phyloP scores from a whole-genome alignment of 2,113 vertebrate genomes.

The Lonchura striata region DNA sequence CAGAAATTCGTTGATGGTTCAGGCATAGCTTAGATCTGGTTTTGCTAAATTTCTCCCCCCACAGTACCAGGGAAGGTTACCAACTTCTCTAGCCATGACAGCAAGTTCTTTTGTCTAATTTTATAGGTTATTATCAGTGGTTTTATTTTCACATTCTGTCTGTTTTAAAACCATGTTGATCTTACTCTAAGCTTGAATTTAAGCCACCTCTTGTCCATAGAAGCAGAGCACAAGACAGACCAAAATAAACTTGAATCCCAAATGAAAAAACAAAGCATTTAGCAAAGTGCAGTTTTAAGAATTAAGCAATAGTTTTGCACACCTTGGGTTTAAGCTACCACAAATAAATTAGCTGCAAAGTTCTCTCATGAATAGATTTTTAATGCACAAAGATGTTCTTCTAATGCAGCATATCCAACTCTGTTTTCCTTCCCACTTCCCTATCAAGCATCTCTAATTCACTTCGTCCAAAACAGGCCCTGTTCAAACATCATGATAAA shows the following conservation, averaged over 20 bases:
- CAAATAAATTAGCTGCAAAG: background rate
- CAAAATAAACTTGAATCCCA: background rate
- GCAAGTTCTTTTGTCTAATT: background rate
- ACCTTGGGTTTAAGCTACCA: background rate
- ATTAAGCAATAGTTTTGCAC: background rate
- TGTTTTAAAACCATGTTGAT: background rate
- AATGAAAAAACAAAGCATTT: background rate
- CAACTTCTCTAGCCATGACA: background rate
- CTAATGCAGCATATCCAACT: background rate
- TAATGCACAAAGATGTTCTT: background rate
- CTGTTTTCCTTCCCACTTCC: background rate
- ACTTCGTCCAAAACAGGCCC: background rate
- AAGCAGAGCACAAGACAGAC: background rate
- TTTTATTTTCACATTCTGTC: background rate
- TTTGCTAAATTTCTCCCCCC: background rate
- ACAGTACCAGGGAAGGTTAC: background rate
- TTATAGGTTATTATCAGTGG: background rate
- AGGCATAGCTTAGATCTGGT: accelerated
- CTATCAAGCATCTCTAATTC: background rate
- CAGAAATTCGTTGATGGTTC: background rate
- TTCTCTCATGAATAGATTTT: background rate
- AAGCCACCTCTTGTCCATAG: background rate
- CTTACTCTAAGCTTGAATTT: background rate
- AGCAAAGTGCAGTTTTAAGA: background rate
- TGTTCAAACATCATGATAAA: background rate